Evolutionary conservation across 2,888 invertebrate species (phyloP).

Genomic region (Acanthosepion pharaonis): DNA sequence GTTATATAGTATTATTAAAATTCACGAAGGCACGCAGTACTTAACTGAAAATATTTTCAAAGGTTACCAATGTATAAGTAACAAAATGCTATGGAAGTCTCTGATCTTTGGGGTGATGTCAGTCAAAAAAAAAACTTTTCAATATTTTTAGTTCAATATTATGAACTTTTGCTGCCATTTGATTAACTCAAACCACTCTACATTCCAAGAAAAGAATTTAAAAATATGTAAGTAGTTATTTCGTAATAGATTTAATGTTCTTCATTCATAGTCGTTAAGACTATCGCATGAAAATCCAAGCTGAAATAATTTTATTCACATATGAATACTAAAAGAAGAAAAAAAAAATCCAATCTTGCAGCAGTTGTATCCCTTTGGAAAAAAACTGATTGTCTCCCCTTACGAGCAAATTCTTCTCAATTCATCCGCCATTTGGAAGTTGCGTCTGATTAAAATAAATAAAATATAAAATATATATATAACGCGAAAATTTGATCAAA

Average conservation of each 20-base stretch:
- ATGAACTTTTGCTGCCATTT: too few relatives aligned
- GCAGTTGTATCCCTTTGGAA: not conserved
- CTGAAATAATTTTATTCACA: not conserved
- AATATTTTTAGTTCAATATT: too few relatives aligned
- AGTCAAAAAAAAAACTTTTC: not conserved
- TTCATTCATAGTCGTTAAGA: not conserved
- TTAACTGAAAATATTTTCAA: too few relatives aligned
- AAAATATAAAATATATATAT: too few relatives aligned
- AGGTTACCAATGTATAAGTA: too few relatives aligned
- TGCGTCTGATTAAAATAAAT: not conserved
- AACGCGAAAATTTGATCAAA: not conserved
- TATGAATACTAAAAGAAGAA: not conserved
- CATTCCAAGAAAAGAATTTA: not conserved
- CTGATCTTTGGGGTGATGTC: conserved; percentile 3
- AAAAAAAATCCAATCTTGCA: not conserved
- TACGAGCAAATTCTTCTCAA: conserved; percentile 33
- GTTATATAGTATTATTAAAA: too few relatives aligned
- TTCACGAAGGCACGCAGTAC: too few relatives aligned
- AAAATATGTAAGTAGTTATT: not conserved
- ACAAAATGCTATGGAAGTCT: not conserved
- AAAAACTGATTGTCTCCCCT: conserved; percentile 21
- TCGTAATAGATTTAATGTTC: not conserved
- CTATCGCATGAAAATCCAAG: not conserved
- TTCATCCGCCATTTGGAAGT: not conserved
- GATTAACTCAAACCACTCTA: too few relatives aligned